Percentiles rank a stretch among this genome's conserved stretches.
Conservation (phyloP, 2,888 invertebrate species). For the Eupeodes luniger region DNA sequence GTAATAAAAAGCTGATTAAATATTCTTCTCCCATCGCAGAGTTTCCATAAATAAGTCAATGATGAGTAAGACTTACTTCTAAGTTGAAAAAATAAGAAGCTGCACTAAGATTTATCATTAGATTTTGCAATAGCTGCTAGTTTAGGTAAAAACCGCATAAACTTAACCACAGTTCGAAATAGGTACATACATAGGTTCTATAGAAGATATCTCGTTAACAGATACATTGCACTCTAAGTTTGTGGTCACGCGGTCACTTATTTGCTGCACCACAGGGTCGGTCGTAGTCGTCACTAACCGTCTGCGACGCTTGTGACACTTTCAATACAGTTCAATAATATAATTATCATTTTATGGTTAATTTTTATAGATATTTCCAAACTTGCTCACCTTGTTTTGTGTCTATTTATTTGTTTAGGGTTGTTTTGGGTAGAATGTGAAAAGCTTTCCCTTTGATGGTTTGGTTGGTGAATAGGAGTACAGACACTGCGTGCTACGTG, state of each 20-base stretch:
- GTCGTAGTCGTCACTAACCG: conserved; percentile 30
- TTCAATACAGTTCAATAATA: background rate
- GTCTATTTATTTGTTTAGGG: background rate
- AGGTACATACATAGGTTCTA: background rate
- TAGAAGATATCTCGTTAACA: conserved; percentile 4
- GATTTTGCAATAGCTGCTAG: conserved; percentile 20
- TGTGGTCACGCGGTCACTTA: conserved; percentile 64
- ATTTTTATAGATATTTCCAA: background rate
- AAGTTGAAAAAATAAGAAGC: background rate
- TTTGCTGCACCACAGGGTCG: conserved; percentile 60
- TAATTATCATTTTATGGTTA: background rate
- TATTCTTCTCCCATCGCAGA: conserved; percentile 9
- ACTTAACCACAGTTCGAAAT: conserved; percentile 26
- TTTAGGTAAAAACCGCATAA: conserved; percentile 43
- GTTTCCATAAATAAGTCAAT: background rate
- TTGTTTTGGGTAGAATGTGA: background rate
- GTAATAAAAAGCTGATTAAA: conserved; percentile 7
- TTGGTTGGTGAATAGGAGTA: background rate
- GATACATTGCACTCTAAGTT: conserved; percentile 50
- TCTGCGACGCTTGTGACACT: conserved; percentile 1
- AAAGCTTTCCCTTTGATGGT: conserved; percentile 12
- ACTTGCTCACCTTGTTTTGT: conserved; percentile 10
- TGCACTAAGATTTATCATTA: background rate
- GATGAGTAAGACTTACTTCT: conserved; percentile 16
- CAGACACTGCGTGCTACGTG: conserved; percentile 62